phyloP scores from a whole-genome alignment of 2,113 vertebrate species.

The Oncorhynchus kisutch region DNA sequence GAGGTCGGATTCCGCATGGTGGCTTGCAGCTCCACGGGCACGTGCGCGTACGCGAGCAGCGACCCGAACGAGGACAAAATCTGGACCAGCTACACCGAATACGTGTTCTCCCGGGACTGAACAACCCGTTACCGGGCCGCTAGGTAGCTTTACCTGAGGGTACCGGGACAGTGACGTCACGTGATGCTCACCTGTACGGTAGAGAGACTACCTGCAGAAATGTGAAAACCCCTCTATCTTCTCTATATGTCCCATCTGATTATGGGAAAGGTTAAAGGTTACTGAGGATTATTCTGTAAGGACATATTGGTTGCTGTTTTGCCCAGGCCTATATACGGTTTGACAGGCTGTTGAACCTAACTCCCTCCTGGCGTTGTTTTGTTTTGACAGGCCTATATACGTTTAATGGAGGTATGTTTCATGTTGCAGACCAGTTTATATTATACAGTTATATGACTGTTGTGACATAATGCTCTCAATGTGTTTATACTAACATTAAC shows the following conservation, averaged over 20 bases:
- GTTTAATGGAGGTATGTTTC: neutral
- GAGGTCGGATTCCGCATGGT: slow-evolving; percentile 95
- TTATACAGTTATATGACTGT: neutral
- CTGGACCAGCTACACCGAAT: slow-evolving; percentile 99
- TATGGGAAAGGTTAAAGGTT: neutral
- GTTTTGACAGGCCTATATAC: neutral
- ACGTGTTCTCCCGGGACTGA: slow-evolving; percentile 87
- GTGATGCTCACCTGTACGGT: neutral
- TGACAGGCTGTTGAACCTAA: no score
- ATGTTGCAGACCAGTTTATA: neutral
- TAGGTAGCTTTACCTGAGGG: neutral
- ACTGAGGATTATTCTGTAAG: no score
- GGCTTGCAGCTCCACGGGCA: slow-evolving; percentile 94
- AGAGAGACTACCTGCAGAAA: neutral
- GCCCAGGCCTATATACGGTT: neutral
- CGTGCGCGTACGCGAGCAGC: slow-evolving; percentile 87
- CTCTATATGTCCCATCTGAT: neutral
- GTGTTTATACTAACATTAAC: neutral
- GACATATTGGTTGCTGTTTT: neutral
- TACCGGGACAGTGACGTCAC: neutral
- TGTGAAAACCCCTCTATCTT: neutral
- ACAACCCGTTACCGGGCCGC: slow-evolving; percentile 17
- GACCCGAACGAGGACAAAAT: slow-evolving; percentile 95
- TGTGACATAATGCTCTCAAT: neutral
- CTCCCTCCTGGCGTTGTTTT: no score